Percentiles rank a stretch among this genome's conserved stretches.
phyloP scores from a whole-genome alignment of 2,888 invertebrate genomes.

The Polyploca ridens region DNA sequence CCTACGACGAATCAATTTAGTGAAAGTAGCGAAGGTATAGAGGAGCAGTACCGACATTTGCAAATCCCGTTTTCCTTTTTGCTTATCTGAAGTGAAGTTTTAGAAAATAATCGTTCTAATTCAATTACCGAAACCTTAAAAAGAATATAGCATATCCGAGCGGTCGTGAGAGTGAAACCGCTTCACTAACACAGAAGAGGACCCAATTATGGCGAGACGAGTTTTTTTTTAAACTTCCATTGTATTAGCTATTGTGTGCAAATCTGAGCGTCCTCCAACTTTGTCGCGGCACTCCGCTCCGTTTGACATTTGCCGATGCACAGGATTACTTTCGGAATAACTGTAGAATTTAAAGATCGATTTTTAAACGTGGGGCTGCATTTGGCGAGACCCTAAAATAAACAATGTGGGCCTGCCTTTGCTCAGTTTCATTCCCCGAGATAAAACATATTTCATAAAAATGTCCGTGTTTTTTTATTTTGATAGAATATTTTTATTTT shows the following conservation, averaged over 20 bases:
- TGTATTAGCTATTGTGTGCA: conserved; percentile 40
- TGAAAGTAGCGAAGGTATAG: too few relatives aligned
- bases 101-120: background rate
- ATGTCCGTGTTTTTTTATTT: too few relatives aligned
- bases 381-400: too few relatives aligned
- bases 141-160: background rate
- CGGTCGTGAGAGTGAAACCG: conserved; percentile 11
- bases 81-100: too few relatives aligned
- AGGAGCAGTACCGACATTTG: too few relatives aligned
- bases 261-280: conserved; percentile 24
- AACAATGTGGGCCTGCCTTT: too few relatives aligned
- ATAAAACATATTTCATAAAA: too few relatives aligned
- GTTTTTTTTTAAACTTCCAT: conserved; percentile 28
- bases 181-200: conserved; percentile 1
- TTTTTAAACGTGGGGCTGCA: too few relatives aligned
- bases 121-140: background rate
- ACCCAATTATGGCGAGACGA: conserved; percentile 28
- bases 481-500: too few relatives aligned
- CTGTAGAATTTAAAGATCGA: background rate
- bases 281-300: conserved; percentile 9
- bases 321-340: background rate
- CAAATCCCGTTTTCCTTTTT: too few relatives aligned
- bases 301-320: conserved; percentile 12
- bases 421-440: too few relatives aligned
- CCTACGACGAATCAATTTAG: too few relatives aligned